Percentiles rank a stretch among this genome's conserved stretches.
These are phyloP conservation scores for Acleris emargana DNA, from an alignment of 2,888 invertebrate genomes.

Conservation along the genomic window DNA sequence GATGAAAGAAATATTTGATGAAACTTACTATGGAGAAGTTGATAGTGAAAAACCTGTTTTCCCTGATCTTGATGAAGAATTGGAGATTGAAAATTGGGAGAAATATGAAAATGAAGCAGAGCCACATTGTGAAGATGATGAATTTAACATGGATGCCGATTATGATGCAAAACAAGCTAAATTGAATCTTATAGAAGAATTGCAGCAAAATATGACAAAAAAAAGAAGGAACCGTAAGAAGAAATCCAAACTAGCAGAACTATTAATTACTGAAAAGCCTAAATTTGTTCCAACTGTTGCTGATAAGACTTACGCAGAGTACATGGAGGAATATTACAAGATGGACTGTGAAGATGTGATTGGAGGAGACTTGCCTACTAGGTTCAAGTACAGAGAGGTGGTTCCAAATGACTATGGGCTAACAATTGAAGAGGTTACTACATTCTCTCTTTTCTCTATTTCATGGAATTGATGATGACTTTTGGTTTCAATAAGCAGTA, in stretches of 20 bases:
- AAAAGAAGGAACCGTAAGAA: conserved; percentile 84
- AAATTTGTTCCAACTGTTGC: conserved; percentile 89
- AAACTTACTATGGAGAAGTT: conserved; percentile 91
- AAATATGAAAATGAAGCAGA: conserved; percentile 78
- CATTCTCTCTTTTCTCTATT: neutral
- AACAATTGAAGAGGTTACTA: conserved; percentile 91
- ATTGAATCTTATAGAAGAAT: conserved; percentile 81
- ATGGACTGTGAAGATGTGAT: conserved; percentile 98
- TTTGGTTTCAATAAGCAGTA: neutral
- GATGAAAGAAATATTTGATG: conserved; percentile 94
- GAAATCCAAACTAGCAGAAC: conserved; percentile 90
- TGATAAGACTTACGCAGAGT: conserved; percentile 90
- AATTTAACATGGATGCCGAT: conserved; percentile 93
- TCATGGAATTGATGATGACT: neutral
- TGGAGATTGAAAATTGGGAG: conserved; percentile 88
- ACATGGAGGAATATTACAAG: conserved; percentile 97
- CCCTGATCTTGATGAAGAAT: conserved; percentile 90
- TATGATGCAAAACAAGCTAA: conserved; percentile 85
- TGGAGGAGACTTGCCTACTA: conserved; percentile 94
- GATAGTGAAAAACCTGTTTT: conserved; percentile 93
- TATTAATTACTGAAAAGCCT: conserved; percentile 90
- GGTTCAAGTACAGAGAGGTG: conserved; percentile 96
- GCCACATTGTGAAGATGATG: conserved; percentile 89
- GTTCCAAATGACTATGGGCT: conserved; percentile 96
- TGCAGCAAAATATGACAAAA: conserved; percentile 80